Evolutionary conservation across 1,140 invertebrate species (phyloP), one percentile per base, ranked within the genome.

Genomic region (Lepidurus couesii): DNA sequence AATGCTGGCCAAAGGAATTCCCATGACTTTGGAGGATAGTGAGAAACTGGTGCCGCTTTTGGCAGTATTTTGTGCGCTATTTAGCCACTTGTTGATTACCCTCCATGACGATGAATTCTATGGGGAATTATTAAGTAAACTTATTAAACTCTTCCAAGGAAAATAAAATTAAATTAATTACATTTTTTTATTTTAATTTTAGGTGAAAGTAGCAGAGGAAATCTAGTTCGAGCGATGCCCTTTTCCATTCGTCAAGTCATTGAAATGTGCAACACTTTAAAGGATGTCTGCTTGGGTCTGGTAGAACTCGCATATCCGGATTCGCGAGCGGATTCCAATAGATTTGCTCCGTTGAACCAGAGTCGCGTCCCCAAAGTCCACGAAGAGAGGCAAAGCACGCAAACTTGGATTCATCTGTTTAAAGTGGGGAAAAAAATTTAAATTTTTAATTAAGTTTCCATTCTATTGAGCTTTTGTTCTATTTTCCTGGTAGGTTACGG

Each of bases 231-330:
- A 81, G 84, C 82, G 79, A 88, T 88, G 85, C 87, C 88, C 34
- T 89, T 89, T 80, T 81, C 81, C 44, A 81, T 88, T 26, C 47
- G 77, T 7, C 87, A 89, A 80, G 75, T 89, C 10, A 84, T 86
- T 5, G 82, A 83, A 7, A 87, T 89, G 84, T 84, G 84, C 47
- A 82, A 84, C 11, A 82, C 83, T 34, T 81, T 89, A 26, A 81
- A 87, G 78, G 93, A 95, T 81, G 91, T 95, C 1, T 95, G 94
- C 81, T 86, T 96, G 13, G 95, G 94, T 11, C 87, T 98, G 1
- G 93, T 98, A 1, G 94, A 97, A 82, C 85, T 97, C 34, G 95
- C 95, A 0, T 96, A 94, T 85, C 95, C 95, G 0, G 94, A 96
- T 83, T 89, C 90, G 0, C 86, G 91, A 80, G 89, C 90, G 0